A percentile compares a stretch with the other conserved stretches of the same genome.
phyloP scores from a whole-genome alignment of 2,797 vertebrate genomes.

The Brotula barbata region DNA sequence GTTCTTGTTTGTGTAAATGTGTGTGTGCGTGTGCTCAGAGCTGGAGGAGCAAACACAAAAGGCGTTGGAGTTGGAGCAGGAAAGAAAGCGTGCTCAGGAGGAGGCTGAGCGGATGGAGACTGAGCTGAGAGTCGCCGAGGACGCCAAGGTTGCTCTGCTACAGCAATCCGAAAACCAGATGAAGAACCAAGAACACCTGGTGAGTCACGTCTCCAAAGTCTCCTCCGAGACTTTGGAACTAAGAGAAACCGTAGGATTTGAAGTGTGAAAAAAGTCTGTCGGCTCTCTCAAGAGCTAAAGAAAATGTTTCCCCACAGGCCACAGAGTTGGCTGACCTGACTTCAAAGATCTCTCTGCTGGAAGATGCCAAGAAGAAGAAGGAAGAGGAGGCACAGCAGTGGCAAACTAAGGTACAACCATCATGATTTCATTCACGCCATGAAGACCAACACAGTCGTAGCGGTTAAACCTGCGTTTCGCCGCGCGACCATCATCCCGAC shows the following conservation, averaged over 20 bases:
- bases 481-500: too few species aligned
- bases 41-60: constrained; percentile 95
- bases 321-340: constrained; percentile 86
- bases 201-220: too few species aligned
- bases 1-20: too few species aligned
- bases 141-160: constrained; percentile 88
- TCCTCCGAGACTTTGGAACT: too few species aligned
- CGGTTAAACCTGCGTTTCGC: too few species aligned
- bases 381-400: constrained; percentile 89
- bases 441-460: too few species aligned
- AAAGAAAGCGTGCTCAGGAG: constrained; percentile 87
- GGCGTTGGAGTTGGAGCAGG: constrained; percentile 91
- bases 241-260: too few species aligned
- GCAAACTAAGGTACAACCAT: constrained; percentile 97
- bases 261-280: too few species aligned
- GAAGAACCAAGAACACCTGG: constrained; percentile 92
- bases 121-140: constrained; percentile 87
- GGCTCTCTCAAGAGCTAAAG: too few species aligned
- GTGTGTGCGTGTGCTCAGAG: constrained; percentile 75
- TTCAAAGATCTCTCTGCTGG: constrained; percentile 89
- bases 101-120: constrained; percentile 92
- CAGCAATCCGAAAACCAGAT: constrained; percentile 87
- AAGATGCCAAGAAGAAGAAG: constrained; percentile 92
- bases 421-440: too few species aligned
- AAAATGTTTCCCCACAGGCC: constrained; percentile 79